phyloP scores from a whole-genome alignment of 2,797 vertebrate genomes.

The Sebastes ruberrimus region DNA sequence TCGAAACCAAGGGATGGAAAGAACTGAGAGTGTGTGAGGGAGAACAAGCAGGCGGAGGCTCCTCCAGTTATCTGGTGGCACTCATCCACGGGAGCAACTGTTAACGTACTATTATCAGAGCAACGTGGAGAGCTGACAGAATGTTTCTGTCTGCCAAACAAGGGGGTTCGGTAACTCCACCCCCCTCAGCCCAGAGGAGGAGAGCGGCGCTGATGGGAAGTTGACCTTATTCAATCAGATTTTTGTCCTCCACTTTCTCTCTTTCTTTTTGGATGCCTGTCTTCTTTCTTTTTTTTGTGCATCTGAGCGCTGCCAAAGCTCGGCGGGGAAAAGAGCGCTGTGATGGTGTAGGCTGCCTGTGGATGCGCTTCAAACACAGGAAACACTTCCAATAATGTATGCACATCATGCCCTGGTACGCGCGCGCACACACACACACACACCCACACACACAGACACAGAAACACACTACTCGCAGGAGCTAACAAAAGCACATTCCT shows the following conservation, averaged over 20 bases:
- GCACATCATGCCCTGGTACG: conserved; percentile 58
- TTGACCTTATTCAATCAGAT: conserved; percentile 60
- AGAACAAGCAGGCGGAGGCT: conserved; percentile 10
- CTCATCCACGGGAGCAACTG: conserved; percentile 45
- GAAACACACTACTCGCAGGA: conserved; percentile 50
- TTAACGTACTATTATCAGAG: conserved; percentile 64
- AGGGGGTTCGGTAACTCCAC: conserved; percentile 39
- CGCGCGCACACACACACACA: conserved; percentile 55
- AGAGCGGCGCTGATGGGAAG: conserved; percentile 35
- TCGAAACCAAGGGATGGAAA: conserved; percentile 20
- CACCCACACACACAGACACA: conserved; percentile 53
- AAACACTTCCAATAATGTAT: conserved; percentile 66
- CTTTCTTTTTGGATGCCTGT: conserved; percentile 25
- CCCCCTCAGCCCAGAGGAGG: conserved; percentile 22
- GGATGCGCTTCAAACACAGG: conserved; percentile 70
- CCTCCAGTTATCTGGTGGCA: conserved; percentile 49
- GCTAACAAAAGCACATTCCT: conserved; percentile 80
- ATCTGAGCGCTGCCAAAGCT: conserved; percentile 53
- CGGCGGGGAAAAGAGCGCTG: conserved; percentile 35
- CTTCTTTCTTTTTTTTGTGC: conserved; percentile 30
- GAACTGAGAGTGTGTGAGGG: conserved; percentile 4
- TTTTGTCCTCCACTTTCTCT: conserved; percentile 3
- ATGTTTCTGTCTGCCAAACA: conserved; percentile 56
- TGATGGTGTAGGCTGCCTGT: conserved; percentile 62
- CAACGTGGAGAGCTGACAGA: conserved; percentile 58